Evolutionary conservation across 2,113 vertebrate species (phyloP).

Genomic region (Forbesichthys papilliferus): DNA sequence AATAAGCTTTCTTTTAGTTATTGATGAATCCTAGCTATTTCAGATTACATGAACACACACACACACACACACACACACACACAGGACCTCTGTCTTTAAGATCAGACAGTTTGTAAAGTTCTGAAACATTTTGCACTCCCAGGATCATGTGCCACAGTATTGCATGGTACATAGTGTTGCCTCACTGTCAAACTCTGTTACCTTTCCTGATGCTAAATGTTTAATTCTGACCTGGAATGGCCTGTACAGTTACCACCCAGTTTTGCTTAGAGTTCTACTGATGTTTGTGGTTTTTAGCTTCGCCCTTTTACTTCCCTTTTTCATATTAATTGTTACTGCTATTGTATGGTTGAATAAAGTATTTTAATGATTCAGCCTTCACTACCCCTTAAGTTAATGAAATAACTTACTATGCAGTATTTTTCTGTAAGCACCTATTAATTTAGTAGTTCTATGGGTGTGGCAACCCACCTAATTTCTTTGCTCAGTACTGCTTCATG

Average conservation of each 20-base stretch:
- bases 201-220: constrained; percentile 16
- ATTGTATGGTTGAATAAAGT: too few relatives aligned
- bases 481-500: too few relatives aligned
- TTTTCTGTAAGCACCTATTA: too few relatives aligned
- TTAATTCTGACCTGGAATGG: constrained; percentile 18
- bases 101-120: background rate
- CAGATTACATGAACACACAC: too few relatives aligned
- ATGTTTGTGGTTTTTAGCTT: constrained; percentile 17
- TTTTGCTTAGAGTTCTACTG: constrained; percentile 20
- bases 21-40: background rate
- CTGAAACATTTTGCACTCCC: background rate
- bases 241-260: constrained; percentile 15
- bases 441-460: too few relatives aligned
- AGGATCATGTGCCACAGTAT: background rate
- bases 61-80: too few relatives aligned
- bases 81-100: background rate
- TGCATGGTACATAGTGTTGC: background rate
- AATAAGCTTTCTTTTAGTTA: background rate
- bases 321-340: background rate
- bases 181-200: background rate
- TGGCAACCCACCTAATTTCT: too few relatives aligned
- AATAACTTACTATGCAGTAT: too few relatives aligned
- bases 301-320: background rate
- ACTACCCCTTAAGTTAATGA: too few relatives aligned
- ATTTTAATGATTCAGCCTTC: too few relatives aligned